Percentiles rank a stretch among this genome's conserved stretches.
Evolutionary conservation across 2,888 invertebrate genomes (phyloP).

Genomic region (Chrysolina americana): DNA sequence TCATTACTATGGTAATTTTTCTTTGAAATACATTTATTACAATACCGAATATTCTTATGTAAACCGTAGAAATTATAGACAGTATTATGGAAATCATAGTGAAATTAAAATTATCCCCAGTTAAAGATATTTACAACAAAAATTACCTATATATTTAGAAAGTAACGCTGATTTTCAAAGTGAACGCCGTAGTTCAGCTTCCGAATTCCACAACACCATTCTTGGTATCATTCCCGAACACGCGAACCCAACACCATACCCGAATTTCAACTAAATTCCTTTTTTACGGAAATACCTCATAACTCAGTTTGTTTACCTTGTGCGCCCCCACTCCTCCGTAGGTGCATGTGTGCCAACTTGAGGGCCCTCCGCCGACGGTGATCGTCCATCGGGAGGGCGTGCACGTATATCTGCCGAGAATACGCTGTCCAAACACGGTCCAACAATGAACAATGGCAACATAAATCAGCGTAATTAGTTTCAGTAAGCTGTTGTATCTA

Average conservation of each 20-base stretch:
- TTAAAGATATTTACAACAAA: neutral
- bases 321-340: conserved; percentile 11
- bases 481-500: conserved; percentile 73
- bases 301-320: conserved; percentile 24
- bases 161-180: neutral
- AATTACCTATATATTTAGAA: neutral
- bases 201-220: conserved; percentile 1
- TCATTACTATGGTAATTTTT: too few relatives aligned
- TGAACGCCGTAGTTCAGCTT: neutral
- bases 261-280: conserved; percentile 21
- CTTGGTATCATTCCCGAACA: neutral
- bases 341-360: conserved; percentile 11
- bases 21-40: too few relatives aligned
- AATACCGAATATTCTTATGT: too few relatives aligned
- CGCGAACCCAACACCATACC: neutral
- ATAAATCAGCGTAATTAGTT: conserved; percentile 97
- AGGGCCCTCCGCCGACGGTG: conserved; percentile 34
- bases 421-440: conserved; percentile 72
- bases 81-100: too few relatives aligned
- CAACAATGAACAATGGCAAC: conserved; percentile 90
- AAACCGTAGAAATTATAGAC: too few relatives aligned
- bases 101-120: neutral
- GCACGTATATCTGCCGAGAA: conserved; percentile 65
- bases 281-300: conserved; percentile 23
- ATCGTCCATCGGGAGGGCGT: conserved; percentile 62